These are phyloP conservation scores for Microcebus jonahi DNA, from an alignment of 2,113 vertebrate genomes.

Conservation along the genomic window DNA sequence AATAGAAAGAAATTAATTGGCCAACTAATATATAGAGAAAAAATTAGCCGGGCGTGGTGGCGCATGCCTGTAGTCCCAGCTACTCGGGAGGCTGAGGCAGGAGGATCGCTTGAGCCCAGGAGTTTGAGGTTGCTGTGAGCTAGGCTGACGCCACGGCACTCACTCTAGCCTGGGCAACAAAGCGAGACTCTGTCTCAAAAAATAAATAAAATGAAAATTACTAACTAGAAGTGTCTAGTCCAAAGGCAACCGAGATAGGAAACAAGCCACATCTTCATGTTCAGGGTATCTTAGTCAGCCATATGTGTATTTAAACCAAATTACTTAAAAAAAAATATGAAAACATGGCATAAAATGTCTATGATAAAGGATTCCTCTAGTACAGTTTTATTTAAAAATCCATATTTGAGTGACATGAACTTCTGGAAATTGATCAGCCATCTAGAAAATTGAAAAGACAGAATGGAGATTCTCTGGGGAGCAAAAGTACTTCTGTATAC, in stretches of 20 bases:
- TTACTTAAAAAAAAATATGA: not conserved
- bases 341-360: not conserved
- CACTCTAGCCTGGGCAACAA: too few species aligned
- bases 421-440: not conserved
- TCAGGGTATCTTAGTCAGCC: not conserved
- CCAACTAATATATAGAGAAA: too few species aligned
- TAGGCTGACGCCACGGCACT: too few species aligned
- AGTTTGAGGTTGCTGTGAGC: too few species aligned
- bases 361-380: not conserved
- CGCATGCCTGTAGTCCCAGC: too few species aligned
- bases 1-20: too few species aligned
- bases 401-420: not conserved
- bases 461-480: not conserved
- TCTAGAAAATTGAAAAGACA: not conserved
- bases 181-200: too few species aligned
- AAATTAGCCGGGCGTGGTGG: too few species aligned
- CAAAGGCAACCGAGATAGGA: not conserved
- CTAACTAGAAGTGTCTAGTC: not conserved
- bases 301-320: not conserved
- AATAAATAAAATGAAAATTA: slow-evolving; percentile 7
- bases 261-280: not conserved
- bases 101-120: too few species aligned
- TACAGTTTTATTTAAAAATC: not conserved
- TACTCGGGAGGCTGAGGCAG: too few species aligned
- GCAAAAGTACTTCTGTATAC: not conserved